Conservation (phyloP, 2,113 vertebrate species). For the Oncorhynchus mykiss region DNA sequence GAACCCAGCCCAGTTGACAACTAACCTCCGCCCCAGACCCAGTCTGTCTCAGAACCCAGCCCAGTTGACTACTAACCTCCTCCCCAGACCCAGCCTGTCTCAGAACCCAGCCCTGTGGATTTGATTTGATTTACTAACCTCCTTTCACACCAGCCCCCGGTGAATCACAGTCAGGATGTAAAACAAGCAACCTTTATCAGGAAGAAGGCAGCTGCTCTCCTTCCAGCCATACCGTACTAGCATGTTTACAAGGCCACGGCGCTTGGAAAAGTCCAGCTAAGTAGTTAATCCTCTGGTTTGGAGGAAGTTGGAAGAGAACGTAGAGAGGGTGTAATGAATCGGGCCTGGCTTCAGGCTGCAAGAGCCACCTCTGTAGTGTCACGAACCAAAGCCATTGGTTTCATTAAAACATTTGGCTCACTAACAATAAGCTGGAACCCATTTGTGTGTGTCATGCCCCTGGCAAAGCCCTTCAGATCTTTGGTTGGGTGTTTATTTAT, state of each 20-base stretch:
- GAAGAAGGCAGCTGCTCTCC: slow-evolving; percentile 49
- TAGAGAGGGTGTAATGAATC: slow-evolving; percentile 65
- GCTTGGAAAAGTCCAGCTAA: slow-evolving; percentile 44
- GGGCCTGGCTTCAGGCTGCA: slow-evolving; percentile 73
- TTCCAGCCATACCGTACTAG: slow-evolving; percentile 29
- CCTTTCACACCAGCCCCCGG: slow-evolving; percentile 38
- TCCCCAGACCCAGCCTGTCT: neutral
- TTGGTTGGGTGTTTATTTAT: slow-evolving; percentile 38
- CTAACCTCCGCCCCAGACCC: neutral
- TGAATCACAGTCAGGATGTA: slow-evolving; percentile 37
- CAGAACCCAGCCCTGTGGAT: neutral
- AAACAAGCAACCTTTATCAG: slow-evolving; percentile 62
- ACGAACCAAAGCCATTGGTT: slow-evolving; percentile 79
- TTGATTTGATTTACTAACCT: slow-evolving; percentile 18
- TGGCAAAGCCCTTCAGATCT: slow-evolving; percentile 4
- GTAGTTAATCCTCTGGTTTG: slow-evolving; percentile 54
- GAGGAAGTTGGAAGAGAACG: slow-evolving; percentile 45
- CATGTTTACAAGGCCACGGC: slow-evolving; percentile 42
- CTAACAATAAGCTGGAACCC: slow-evolving; percentile 77
- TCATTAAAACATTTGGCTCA: slow-evolving; percentile 75
- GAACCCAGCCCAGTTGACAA: neutral
- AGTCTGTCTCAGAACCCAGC: neutral
- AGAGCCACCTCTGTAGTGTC: slow-evolving; percentile 70
- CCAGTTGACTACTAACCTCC: neutral
- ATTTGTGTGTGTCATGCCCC: slow-evolving; percentile 29